Base-by-base conservation (phyloP, 1,140 invertebrate species). In the Drosophila saltans region DNA sequence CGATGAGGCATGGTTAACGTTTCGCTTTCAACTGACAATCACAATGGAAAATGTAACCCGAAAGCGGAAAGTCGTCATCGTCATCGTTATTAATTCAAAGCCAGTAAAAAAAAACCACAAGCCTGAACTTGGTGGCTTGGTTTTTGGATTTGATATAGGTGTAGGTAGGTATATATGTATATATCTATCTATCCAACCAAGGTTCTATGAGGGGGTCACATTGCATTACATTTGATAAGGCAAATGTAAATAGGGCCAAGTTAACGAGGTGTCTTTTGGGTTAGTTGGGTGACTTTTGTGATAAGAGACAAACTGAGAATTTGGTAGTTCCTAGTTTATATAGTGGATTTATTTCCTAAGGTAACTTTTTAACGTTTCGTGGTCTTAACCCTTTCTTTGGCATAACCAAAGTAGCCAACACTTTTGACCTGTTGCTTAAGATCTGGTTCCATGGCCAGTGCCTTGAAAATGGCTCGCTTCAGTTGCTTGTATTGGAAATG, bases 401-500 rank as follows among this genome's bases (percentile, higher is more conserved):
- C 72, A 76, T 92, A 92, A 24, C 85, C 83, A 68, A 92, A 91
- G 73, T 81, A 69, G 6, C 92, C 84, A 85, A 94, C 79, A 93
- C 94, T 94, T 61, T 94, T 93, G 3, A 96, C 85, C 80, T 94
- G 93, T 60, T 93, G 93, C 10, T 94, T 79, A 10, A 96, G 71
- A 16, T 93, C 91, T 0, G 95, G 95, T 68, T 95, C 93, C 8
- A 94, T 95, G n/a, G 94, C 91, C 8, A 96, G 83, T 1, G 94
- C 93, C 66, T 94, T 94, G 66, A 93, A 93, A 1, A 97, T 93
- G 4, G 94, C 93, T 2, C 94, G 92, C 16, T 95, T 92, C 1
- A 96, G 91, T 60, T 95, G 91, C 48, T 93, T 91, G 41, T 93
- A 93, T 82, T 95, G 95, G 78, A 95, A 94, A 77, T 94, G 95